Base-by-base conservation (phyloP, 2,888 invertebrate genomes). In the Drosophila picticornis region DNA sequence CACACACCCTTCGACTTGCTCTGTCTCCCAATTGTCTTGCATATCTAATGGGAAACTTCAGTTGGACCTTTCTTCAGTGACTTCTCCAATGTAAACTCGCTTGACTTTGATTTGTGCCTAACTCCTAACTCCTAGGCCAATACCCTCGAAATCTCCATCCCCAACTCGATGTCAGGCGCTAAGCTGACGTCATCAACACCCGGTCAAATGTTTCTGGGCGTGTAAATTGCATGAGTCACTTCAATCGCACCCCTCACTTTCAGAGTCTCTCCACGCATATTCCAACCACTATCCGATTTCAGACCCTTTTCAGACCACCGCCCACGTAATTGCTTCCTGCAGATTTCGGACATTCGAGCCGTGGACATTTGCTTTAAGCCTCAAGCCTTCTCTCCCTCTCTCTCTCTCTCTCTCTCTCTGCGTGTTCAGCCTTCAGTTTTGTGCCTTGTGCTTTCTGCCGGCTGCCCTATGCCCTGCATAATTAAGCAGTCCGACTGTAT, bases 311-410 rank as follows among this genome's bases (percentile, higher is more conserved):
- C 52, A 57, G 71, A 50, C 68, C 51, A 55, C 75, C 89, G 89
- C 89, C 85, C 80, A 87, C 84, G 82, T 86, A 86, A 86, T 86
- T 86, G 89, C 85, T 86, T 86, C 85, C 85, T 86, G 85, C 77
- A 80, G 77, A 86, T 77, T 80, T 83, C 68, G 88, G 82, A 84
- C 84, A 86, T 66, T 72, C 59, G 36, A 65, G 72, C 56, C 48
- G 51, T 62, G 77, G 19, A 13, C 55, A 56, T 56, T 56, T 29
- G 38, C 2, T 29, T 38, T 56, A 56, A 56, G 56, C 56, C 38
- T 56, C 38, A 56, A 56, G 56, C 56, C n/a, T 29, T 34, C 53
- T 34, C 25, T 5, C 51, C 10, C 31, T 46, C 11, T 5, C 19
- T 16, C 4, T 36, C 19, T 34, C 34, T 34, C 25, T 5, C 53